Percentiles rank a stretch among this genome's conserved stretches.
Conservation (phyloP, 2,888 invertebrate genomes). For the Labia minor region DNA sequence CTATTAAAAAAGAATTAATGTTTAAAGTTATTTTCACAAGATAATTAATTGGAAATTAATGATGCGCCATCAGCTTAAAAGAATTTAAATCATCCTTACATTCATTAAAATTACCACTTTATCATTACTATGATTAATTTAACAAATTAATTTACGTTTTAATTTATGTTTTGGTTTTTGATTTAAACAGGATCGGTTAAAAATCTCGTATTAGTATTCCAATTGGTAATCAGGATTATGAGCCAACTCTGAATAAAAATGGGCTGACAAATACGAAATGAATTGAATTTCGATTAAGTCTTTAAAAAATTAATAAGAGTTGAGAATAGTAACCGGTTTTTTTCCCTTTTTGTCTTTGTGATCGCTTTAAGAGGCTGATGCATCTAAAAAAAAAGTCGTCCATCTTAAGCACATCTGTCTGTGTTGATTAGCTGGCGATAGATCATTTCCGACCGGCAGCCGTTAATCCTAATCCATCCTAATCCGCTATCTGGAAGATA, state of each 20-base stretch:
- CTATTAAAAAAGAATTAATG: too few relatives aligned
- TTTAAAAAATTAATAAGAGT: not conserved
- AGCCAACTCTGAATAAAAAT: not conserved
- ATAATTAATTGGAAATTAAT: too few relatives aligned
- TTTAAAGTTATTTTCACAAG: too few relatives aligned
- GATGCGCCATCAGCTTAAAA: too few relatives aligned
- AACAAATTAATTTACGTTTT: too few relatives aligned
- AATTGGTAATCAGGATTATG: not conserved
- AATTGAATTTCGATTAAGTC: not conserved
- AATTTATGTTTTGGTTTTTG: too few relatives aligned
- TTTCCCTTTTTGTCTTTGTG: not conserved
- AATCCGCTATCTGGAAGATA: constrained; percentile 4
- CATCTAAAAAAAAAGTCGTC: not conserved
- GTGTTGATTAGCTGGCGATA: not conserved
- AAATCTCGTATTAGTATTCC: too few relatives aligned
- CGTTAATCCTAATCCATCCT: constrained; percentile 4
- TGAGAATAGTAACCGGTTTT: not conserved
- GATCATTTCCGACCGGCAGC: constrained; percentile 13
- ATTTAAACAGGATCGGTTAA: too few relatives aligned
- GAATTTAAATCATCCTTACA: too few relatives aligned
- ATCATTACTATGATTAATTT: too few relatives aligned
- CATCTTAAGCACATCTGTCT: not conserved
- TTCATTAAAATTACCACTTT: too few relatives aligned
- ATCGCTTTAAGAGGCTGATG: too few relatives aligned
- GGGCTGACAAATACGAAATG: not conserved